Evolutionary conservation across 2,888 invertebrate genomes (phyloP).

Genomic region (Scaptomyza polygonia): DNA sequence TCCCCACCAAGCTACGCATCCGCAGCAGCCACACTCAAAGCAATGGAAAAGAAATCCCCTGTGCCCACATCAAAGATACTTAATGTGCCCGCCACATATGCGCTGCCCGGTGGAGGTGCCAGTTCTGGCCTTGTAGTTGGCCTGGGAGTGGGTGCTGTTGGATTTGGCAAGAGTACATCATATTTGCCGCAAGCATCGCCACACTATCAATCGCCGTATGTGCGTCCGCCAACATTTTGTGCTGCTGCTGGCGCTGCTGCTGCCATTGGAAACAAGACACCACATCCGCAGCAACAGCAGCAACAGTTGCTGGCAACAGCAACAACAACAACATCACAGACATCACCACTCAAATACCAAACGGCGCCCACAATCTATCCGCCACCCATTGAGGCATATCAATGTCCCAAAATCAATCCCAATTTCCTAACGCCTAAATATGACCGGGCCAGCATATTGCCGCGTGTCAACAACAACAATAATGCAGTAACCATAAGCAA

Average conservation of each 20-base stretch:
- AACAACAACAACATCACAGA: constrained; percentile 48
- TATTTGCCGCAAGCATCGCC: constrained; percentile 82
- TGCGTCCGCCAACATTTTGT: constrained; percentile 76
- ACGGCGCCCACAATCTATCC: constrained; percentile 83
- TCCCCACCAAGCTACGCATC: constrained; percentile 60
- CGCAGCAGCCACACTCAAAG: constrained; percentile 50
- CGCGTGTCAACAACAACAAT: constrained; percentile 66
- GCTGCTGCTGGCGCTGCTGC: constrained; percentile 35
- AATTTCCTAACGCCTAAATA: constrained; percentile 84
- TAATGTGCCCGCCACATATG: constrained; percentile 81
- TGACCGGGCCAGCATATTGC: constrained; percentile 76
- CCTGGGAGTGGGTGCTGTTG: constrained; percentile 23
- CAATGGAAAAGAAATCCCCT: constrained; percentile 81
- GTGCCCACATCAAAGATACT: constrained; percentile 81
- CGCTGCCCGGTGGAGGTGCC: constrained; percentile 62
- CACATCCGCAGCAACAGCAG: constrained; percentile 51
- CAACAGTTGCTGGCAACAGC: constrained; percentile 54
- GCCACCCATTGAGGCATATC: constrained; percentile 83
- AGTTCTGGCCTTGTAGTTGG: constrained; percentile 6
- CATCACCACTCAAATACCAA: constrained; percentile 82
- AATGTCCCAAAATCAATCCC: constrained; percentile 84
- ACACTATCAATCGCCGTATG: constrained; percentile 77
- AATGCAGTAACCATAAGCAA: constrained; percentile 10
- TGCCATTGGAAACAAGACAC: constrained; percentile 60
- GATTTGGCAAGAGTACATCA: constrained; percentile 71